Evolutionary conservation across 2,888 invertebrate genomes (phyloP), one percentile per base, ranked within the genome.

Genomic region (Ischnura elegans): DNA sequence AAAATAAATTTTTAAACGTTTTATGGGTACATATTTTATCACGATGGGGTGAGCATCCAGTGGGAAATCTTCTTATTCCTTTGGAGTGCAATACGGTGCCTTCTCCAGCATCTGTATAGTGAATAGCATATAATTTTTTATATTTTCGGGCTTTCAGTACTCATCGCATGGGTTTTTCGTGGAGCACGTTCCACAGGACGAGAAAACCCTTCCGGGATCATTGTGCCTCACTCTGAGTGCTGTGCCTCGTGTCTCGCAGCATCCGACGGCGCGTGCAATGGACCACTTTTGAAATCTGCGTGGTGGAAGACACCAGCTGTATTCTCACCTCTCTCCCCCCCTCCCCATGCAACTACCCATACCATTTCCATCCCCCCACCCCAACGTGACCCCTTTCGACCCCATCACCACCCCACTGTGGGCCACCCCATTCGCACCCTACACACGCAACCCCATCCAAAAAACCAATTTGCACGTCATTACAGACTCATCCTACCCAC

Each of bases 391-490:
- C 76, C 76, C 76, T 76, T 76, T 76, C 76, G 36, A 76, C 76
- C 76, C 36, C 76, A 29, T 10, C 76, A 10, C 76, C 36, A 16
- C 36, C 36, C 76, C 76, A 76, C 13, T 36, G 76, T 13, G 29
- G 10, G 29, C 76, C 76, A 36, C 76, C 76, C 76, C 76, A 47
- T 25, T 51, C 36, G 8, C 76, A 8, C 5, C 25, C 76, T 36
- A 10, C 61, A 1, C 36, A 29, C 8, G 29, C 36, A 61, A 29
- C 76, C 76, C 36, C 36, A 8, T 10, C 76, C 76, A 76, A 90
- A 61, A 90, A 90, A 90, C 90, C 90, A 90, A 90, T 90, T 90
- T 90, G 90, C 90, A 90, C 90, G 90, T 90, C 90, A 90, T 90
- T 90, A 90, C 66, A 29, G 90, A 45, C 90, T 90, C 90, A 90